Evolutionary conservation across 2,888 invertebrate genomes (phyloP).

Genomic region (Drosophila parthenogenetica): DNA sequence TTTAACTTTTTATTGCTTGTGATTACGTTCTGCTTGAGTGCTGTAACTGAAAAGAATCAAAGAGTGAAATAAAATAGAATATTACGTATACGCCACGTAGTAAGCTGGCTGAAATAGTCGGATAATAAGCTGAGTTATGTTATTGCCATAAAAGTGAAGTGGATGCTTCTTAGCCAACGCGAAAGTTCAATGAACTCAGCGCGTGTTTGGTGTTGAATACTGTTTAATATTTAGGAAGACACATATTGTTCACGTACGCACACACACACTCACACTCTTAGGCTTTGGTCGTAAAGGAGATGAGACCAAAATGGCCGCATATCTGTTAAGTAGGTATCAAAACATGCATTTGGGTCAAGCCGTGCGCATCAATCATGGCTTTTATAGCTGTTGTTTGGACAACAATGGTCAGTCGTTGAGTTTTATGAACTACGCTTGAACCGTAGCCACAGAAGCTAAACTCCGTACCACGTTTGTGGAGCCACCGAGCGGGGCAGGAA

Average conservation of each 20-base stretch:
- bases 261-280: constrained; percentile 4
- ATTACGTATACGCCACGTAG: constrained; percentile 69
- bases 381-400: constrained; percentile 58
- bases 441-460: constrained; percentile 54
- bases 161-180: constrained; percentile 42
- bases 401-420: constrained; percentile 58
- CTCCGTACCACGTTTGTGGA: constrained; percentile 11
- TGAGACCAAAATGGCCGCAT: constrained; percentile 38
- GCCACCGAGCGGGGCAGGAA: background rate
- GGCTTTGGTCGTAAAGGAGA: constrained; percentile 6
- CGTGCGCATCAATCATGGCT: constrained; percentile 74
- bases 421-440: constrained; percentile 66
- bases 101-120: constrained; percentile 57
- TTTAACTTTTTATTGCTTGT: constrained; percentile 68
- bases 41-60: constrained; percentile 35
- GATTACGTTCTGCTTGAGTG: constrained; percentile 64
- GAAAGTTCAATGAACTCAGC: constrained; percentile 63
- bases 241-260: constrained; percentile 45
- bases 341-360: constrained; percentile 80
- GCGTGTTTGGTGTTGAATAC: constrained; percentile 15
- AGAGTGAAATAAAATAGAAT: constrained; percentile 70
- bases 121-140: constrained; percentile 68
- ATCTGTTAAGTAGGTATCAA: constrained; percentile 73
- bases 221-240: constrained; percentile 47
- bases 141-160: constrained; percentile 37